These are phyloP conservation scores for Esox masquinongy DNA, from an alignment of 2,797 vertebrate species.

Conservation along the genomic window DNA sequence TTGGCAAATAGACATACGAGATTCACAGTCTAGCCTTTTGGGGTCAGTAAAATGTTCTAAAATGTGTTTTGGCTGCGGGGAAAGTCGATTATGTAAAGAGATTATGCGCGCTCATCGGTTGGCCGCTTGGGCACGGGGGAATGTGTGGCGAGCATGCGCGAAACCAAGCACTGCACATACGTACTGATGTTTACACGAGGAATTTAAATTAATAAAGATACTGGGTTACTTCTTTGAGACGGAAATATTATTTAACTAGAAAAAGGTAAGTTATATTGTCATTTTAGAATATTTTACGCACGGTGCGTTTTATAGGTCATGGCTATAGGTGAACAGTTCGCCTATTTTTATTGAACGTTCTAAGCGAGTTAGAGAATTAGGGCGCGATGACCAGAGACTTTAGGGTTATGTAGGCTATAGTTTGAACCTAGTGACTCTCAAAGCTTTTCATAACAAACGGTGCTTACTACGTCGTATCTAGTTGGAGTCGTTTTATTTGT, in stretches of 20 bases:
- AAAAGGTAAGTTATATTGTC: not conserved
- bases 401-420: conserved; percentile 20
- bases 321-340: not conserved
- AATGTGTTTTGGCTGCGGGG: conserved; percentile 9
- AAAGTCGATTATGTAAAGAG: conserved; percentile 32
- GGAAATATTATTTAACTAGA: not conserved
- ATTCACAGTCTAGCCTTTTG: not conserved
- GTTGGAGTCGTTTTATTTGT: not conserved
- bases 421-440: conserved; percentile 3
- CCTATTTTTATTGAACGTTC: not conserved
- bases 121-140: conserved; percentile 20
- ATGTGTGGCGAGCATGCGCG: conserved; percentile 18
- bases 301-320: not conserved
- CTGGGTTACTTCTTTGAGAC: not conserved
- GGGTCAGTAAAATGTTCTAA: not conserved
- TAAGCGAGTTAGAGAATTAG: conserved; percentile 19
- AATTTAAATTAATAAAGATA: not conserved
- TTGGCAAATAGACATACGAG: not conserved
- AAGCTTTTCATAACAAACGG: conserved; percentile 5
- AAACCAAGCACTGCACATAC: not conserved
- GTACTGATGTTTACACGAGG: conserved; percentile 5
- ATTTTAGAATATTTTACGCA: not conserved
- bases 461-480: not conserved
- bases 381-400: conserved; percentile 10
- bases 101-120: conserved; percentile 25